Evolutionary conservation across 2,888 invertebrate genomes (phyloP).

Genomic region (Synergus japonicus): DNA sequence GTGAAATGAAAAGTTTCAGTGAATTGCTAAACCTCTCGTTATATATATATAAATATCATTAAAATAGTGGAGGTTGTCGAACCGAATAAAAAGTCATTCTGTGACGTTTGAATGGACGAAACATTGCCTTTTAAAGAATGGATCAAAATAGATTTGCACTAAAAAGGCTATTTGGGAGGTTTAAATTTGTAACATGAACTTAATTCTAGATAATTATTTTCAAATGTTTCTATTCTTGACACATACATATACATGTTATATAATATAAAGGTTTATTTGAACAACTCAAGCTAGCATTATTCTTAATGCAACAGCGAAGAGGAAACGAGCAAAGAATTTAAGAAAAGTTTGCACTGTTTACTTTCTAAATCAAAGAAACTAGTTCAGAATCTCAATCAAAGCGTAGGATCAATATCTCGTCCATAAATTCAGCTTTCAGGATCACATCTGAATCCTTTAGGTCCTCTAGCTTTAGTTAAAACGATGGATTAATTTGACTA

Average conservation of each 20-base stretch:
- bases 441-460: neutral
- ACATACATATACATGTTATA: no score
- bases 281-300: neutral
- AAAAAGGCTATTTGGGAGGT: neutral
- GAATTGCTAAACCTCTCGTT: neutral
- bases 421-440: conserved; percentile 4
- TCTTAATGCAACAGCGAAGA: neutral
- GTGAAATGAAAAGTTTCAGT: neutral
- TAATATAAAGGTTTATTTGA: neutral
- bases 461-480: neutral
- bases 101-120: neutral
- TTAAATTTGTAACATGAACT: neutral
- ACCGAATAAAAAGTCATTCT: neutral
- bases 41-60: neutral
- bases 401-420: neutral
- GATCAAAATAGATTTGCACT: neutral
- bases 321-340: neutral
- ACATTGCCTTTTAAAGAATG: neutral
- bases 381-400: neutral
- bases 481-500: neutral
- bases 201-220: neutral
- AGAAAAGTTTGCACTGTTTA: neutral
- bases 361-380: neutral
- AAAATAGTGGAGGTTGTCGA: neutral
- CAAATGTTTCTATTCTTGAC: neutral